Evolutionary conservation across 2,113 vertebrate genomes (phyloP).

Genomic region (Telmatochromis sp.): DNA sequence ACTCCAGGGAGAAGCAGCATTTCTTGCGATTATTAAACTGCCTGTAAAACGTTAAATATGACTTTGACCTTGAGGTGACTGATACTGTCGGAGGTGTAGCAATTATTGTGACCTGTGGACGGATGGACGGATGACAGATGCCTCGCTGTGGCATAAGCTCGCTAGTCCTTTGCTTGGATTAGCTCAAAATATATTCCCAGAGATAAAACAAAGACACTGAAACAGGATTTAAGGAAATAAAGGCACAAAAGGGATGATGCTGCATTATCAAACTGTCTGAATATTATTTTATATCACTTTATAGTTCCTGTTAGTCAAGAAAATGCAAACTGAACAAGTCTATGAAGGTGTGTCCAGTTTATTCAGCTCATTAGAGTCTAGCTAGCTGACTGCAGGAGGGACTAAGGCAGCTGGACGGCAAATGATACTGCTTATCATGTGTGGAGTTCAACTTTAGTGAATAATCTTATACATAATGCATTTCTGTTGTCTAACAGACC

Average conservation of each 20-base stretch:
- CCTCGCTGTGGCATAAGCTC: neutral
- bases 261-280: neutral
- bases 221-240: neutral
- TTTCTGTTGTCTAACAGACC: neutral
- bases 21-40: neutral
- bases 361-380: neutral
- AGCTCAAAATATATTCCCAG: neutral
- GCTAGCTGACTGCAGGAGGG: neutral
- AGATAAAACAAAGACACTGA: neutral
- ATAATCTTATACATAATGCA: neutral
- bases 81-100: neutral
- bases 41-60: neutral
- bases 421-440: neutral
- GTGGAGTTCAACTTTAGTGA: neutral
- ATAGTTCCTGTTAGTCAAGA: neutral
- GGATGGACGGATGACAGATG: neutral
- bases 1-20: neutral
- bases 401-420: neutral
- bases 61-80: neutral
- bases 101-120: neutral
- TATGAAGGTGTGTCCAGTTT: neutral
- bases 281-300: neutral
- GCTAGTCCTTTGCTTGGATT: neutral
- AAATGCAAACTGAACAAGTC: neutral
- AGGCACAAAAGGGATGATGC: fast-evolving